phyloP scores from a whole-genome alignment of 2,113 vertebrate species.

The Vanacampus margaritifer region DNA sequence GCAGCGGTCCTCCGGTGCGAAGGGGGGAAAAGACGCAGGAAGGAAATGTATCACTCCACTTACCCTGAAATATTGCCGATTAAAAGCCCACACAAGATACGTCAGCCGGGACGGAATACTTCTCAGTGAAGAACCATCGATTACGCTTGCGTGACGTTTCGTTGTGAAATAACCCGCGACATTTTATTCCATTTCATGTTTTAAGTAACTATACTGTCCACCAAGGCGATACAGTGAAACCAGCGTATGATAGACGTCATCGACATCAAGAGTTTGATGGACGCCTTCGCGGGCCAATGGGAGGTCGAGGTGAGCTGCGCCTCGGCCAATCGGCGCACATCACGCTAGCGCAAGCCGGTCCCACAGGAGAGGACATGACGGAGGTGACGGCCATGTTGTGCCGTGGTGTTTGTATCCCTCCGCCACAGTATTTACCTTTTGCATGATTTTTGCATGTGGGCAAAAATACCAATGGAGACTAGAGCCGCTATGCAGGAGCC shows the following conservation, averaged over 20 bases:
- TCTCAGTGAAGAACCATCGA: conserved; percentile 22
- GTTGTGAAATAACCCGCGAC: conserved; percentile 55
- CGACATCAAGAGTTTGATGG: conserved; percentile 55
- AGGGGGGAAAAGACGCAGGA: conserved; percentile 64
- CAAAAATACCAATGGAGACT: conserved; percentile 61
- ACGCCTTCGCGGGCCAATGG: conserved; percentile 47
- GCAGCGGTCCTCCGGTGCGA: conserved; percentile 34
- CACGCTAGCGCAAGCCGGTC: conserved; percentile 25
- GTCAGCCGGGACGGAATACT: conserved; percentile 13
- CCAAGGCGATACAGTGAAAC: conserved; percentile 67
- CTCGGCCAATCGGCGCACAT: conserved; percentile 46
- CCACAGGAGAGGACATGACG: conserved; percentile 66
- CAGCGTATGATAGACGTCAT: conserved; percentile 64
- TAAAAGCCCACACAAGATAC: conserved; percentile 35
- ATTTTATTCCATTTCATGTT: conserved; percentile 69
- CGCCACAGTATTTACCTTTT: conserved; percentile 76
- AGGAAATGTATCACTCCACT: conserved; percentile 75
- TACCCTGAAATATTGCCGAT: conserved; percentile 69
- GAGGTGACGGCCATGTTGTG: conserved; percentile 75
- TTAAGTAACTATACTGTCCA: conserved; percentile 74
- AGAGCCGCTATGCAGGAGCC: conserved; percentile 41
- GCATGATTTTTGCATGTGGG: conserved; percentile 74
- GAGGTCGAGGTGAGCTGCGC: conserved; percentile 16
- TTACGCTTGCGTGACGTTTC: conserved; percentile 29
- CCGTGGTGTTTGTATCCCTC: conserved; percentile 71